Percentiles rank a stretch among this genome's conserved stretches.
phyloP scores from a whole-genome alignment of 2,113 vertebrate genomes.

The Dolichallabes microphthalmus region DNA sequence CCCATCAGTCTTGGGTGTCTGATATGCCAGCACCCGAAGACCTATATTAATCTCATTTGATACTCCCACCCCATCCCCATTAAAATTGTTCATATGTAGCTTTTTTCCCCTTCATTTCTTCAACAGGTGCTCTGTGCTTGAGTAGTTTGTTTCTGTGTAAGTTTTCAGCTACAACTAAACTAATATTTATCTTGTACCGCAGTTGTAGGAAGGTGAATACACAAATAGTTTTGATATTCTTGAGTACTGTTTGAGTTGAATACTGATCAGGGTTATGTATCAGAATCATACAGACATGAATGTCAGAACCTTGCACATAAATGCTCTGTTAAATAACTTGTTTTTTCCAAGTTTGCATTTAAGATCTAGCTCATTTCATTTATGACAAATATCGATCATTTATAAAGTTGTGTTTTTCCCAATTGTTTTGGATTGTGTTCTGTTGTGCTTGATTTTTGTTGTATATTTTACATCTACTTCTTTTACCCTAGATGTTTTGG shows the following conservation, averaged over 20 bases:
- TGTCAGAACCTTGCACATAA: conserved; percentile 54
- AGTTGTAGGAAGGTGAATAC: conserved; percentile 29
- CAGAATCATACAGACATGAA: conserved; percentile 43
- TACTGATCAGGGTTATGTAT: conserved; percentile 50
- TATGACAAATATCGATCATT: conserved; percentile 42
- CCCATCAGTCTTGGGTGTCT: neutral
- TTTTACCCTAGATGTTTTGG: conserved; percentile 71
- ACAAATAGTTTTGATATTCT: conserved; percentile 31
- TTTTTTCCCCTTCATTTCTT: neutral
- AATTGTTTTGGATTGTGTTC: conserved; percentile 55
- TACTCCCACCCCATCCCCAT: neutral
- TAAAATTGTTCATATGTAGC: neutral
- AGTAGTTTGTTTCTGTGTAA: conserved; percentile 16
- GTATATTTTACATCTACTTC: conserved; percentile 70
- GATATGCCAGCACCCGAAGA: neutral
- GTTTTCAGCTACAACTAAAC: conserved; percentile 1
- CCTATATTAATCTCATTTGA: conserved; percentile 23
- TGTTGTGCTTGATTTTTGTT: conserved; percentile 61
- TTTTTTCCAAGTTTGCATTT: conserved; percentile 44
- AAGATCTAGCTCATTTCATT: conserved; percentile 48
- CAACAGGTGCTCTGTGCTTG: conserved; percentile 4
- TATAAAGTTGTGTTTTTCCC: neutral
- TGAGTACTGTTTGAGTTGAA: conserved; percentile 44
- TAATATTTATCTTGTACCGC: conserved; percentile 21
- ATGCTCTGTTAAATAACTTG: conserved; percentile 36